Evolutionary conservation across 2,888 invertebrate genomes (phyloP), one percentile per base, ranked within the genome.

Genomic region (Drosophila paramelanica): DNA sequence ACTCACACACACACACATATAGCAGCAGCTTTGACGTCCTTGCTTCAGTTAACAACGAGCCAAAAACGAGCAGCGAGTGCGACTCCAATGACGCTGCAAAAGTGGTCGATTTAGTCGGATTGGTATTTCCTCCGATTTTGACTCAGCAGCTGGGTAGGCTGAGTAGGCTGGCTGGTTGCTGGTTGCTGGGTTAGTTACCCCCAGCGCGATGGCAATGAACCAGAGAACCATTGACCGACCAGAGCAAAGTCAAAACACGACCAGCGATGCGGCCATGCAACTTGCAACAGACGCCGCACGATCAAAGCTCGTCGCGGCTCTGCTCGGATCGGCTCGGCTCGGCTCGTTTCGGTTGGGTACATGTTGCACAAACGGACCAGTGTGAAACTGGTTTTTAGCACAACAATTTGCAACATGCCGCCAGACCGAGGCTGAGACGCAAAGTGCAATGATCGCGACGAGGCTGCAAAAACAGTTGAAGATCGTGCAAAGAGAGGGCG

Each of bases 161-260:
- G 42, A 36, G 42, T 11, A 14, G 55, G 43, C 46, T 55, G 64
- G 41, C 10, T 47, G 51, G n/a, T 56, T 73, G 71, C 58, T 73
- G 71, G 62, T 67, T 77, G 88, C 72, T 85, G 88, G 91, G 91
- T 92, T 91, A 91, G 91, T 91, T 92, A 91, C 92, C 91, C 90
- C 91, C 88, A 89, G 90, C 84, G 88, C 87, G 90, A 91, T 92
- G 92, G 92, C 92, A 92, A 92, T 92, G 92, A 92, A 92, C 92
- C 91, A 92, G 92, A 91, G 92, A 92, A 91, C 92, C 91, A 91
- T 91, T 91, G 92, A 92, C 92, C 92, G 83, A 83, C 81, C 83
- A 69, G 85, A 77, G 87, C 67, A 58, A 47, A 69, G 68, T 67
- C 57, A 46, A 42, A 47, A 25, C 62, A 25, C 72, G 49, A 69